Evolutionary conservation across 1,140 invertebrate species (phyloP), one percentile per base, ranked within the genome.

Genomic region (Drosophila neocordata): DNA sequence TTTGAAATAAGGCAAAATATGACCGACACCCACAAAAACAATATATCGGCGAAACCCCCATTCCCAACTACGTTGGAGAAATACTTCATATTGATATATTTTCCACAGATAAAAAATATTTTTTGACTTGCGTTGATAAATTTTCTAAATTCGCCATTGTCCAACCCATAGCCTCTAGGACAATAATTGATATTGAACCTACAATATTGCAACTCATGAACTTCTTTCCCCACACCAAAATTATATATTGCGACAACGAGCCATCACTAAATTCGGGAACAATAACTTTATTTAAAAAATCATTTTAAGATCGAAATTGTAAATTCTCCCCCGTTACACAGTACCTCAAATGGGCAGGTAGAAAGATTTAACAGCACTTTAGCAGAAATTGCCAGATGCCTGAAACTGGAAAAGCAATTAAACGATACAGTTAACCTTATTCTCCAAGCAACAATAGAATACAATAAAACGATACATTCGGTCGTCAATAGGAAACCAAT

Each of bases 241-340:
- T 44, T n/a, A 41, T 41, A 12, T 41, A 41, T n/a, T 41, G 38
- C 38, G 38, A 44, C 15, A 44, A 15, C 13, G 8, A 48, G 44
- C 1, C 15, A 18, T 48, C n/a, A 48, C n/a, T 48, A 18, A 18
- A 15, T 48, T n/a, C n/a, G n/a, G n/a, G n/a, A n/a, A n/a, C n/a
- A n/a, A n/a, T n/a, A n/a, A n/a, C 18, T 55, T 24, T 22, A n/a
- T n/a, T n/a, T 55, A 13, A 55, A 31, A 31, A 55, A 55, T 13
- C 52, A 24, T 55, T 55, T 55, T 31, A 31, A 55, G 15, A 9
- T 55, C n/a, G 22, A 55, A 13, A 7, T 31, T 13, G 24, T 55
- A 13, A 55, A 55, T 13, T 24, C 24, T 27, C 8, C 0, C 1
- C 44, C 44, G 5, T 18, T 51, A 3, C 18, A 48, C 44, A 51